Conservation (phyloP, 2,797 vertebrate species). For the Lepilemur ruficaudatus region DNA sequence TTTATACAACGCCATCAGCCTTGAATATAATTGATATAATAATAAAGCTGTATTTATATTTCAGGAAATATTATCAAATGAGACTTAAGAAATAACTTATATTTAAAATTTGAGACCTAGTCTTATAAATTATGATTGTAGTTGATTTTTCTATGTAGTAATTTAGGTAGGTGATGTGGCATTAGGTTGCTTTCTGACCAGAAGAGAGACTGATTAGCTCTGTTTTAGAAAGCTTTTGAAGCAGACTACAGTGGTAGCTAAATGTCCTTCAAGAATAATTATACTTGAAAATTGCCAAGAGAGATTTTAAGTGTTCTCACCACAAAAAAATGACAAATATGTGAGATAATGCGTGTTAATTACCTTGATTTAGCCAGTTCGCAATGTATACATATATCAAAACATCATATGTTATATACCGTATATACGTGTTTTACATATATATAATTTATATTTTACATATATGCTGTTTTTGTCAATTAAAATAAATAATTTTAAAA, state of each 20-base stretch:
- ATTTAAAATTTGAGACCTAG: conserved; percentile 1
- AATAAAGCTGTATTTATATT: background rate
- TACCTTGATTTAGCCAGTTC: background rate
- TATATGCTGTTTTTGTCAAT: background rate
- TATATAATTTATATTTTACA: background rate
- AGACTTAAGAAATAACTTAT: background rate
- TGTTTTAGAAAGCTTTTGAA: background rate
- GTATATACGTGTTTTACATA: background rate
- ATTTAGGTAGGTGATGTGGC: background rate
- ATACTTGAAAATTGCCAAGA: background rate
- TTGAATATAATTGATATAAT: background rate
- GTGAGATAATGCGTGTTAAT: background rate
- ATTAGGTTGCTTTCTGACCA: background rate
- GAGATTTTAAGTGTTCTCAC: background rate
- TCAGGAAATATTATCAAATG: background rate
- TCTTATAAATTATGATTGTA: background rate
- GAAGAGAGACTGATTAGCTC: background rate
- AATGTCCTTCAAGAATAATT: background rate
- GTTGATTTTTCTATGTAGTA: background rate
- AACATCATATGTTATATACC: background rate
- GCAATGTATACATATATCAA: background rate
- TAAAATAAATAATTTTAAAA: background rate
- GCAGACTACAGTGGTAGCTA: background rate
- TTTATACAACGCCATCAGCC: background rate
- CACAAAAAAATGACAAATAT: background rate